Base-by-base conservation (phyloP, 2,888 invertebrate genomes). In the Apodemia duryi region DNA sequence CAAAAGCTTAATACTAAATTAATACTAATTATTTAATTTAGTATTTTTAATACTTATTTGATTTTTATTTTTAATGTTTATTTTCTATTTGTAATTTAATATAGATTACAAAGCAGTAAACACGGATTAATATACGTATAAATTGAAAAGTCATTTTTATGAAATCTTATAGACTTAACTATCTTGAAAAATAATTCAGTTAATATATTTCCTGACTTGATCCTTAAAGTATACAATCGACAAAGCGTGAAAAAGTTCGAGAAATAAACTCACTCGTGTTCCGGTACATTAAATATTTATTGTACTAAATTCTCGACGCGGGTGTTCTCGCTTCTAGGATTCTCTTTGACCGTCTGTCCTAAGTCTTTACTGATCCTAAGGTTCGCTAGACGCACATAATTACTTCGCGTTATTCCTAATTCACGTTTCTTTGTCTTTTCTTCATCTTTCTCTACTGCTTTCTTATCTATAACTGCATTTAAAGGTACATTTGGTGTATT, bases 321-420 rank as follows among this genome's bases (percentile, higher is more conserved):
- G 43, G 28, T 62, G 9, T n/a, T 62, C 61, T 62, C 69, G 1
- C 68, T 65, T 28, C 70, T 67, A 13, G 68, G 5, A 65, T 72
- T 76, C 28, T 77, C 77, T 2, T 72, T 72, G 7, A 69, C 70
- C 1, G 21, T 63, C 0, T 72, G 74, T 3, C 78, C 79, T 49
- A 84, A 68, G 1, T 82, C 83, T 68, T 83, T 74, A 66, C 86
- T 86, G 5, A 92, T 92, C 73, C 87, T 88, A 65, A 92, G 69
- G 71, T 91, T 92, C 0, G 92, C 92, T 62, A 92, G 69, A 69
- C 89, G 90, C 11, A 92, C 92, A 67, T 92, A 92, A 73, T 92
- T 92, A 70, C 90, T 88, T 1, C 88, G 76, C 0, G 88, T 86
- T 28, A 90, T 91, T 0, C 84, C 88, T n/a, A 79, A 74, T 63